Conservation (phyloP, 2,888 invertebrate species). For the Amblyteles armatorius region DNA sequence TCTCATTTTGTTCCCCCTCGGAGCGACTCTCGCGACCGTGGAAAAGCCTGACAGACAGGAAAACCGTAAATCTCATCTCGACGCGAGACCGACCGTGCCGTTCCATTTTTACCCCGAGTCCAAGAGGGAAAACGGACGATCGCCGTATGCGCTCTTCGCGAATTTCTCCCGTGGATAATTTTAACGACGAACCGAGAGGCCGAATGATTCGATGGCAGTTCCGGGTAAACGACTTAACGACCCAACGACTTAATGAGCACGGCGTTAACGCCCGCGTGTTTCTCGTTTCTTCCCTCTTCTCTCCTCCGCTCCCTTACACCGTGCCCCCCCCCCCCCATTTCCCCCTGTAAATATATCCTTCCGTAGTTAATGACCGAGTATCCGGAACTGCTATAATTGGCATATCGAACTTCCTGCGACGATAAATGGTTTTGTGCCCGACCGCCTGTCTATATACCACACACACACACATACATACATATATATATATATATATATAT, state of each 20-base stretch:
- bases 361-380: conserved; percentile 67
- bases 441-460: conserved; percentile 24
- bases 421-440: conserved; percentile 50
- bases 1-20: not conserved
- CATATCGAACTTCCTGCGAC: conserved; percentile 63
- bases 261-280: conserved; percentile 42
- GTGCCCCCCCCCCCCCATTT: not conserved
- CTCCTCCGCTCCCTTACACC: conserved; percentile 20
- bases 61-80: not conserved
- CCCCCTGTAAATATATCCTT: conserved; percentile 65
- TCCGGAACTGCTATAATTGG: conserved; percentile 65
- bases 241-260: conserved; percentile 65
- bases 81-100: not conserved
- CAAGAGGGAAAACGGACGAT: conserved; percentile 14
- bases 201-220: conserved; percentile 55
- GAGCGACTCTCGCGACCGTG: not conserved
- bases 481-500: not conserved
- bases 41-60: not conserved
- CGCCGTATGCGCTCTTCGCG: not conserved
- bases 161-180: conserved; percentile 52
- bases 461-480: conserved; percentile 3
- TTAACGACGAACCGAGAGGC: conserved; percentile 1
- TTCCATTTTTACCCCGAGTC: conserved; percentile 5
- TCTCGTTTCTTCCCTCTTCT: conserved; percentile 12
- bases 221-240: conserved; percentile 64